Conservation (phyloP, 2,797 vertebrate genomes). For the Phylloscopus collybita region DNA sequence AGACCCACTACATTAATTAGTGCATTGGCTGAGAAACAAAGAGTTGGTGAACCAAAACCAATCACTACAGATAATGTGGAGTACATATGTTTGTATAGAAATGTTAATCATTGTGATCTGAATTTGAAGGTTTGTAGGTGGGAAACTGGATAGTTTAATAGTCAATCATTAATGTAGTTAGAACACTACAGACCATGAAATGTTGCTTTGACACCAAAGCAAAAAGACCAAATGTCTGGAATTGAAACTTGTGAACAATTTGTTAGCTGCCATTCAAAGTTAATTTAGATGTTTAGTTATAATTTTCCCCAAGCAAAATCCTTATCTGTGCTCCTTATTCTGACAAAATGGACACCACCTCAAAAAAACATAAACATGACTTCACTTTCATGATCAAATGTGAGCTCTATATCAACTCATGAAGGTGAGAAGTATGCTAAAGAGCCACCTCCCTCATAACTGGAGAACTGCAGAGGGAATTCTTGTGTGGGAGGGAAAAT, state of each 20-base stretch:
- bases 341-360: background rate
- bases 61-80: background rate
- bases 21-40: background rate
- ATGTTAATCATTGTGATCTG: background rate
- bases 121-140: background rate
- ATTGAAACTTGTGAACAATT: background rate
- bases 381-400: rapidly evolving
- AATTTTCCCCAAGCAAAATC: background rate
- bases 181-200: background rate
- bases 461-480: background rate
- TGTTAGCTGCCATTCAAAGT: background rate
- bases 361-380: background rate
- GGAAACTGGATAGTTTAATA: background rate
- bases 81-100: background rate
- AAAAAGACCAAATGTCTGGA: background rate
- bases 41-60: background rate
- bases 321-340: background rate
- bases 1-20: background rate
- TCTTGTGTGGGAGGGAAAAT: background rate
- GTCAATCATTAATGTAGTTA: background rate
- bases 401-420: background rate
- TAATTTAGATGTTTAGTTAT: background rate
- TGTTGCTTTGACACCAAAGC: background rate
- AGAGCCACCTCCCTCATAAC: background rate
- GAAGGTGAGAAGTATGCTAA: background rate